phyloP scores from a whole-genome alignment of 2,113 vertebrate species.

The Bungarus multicinctus region DNA sequence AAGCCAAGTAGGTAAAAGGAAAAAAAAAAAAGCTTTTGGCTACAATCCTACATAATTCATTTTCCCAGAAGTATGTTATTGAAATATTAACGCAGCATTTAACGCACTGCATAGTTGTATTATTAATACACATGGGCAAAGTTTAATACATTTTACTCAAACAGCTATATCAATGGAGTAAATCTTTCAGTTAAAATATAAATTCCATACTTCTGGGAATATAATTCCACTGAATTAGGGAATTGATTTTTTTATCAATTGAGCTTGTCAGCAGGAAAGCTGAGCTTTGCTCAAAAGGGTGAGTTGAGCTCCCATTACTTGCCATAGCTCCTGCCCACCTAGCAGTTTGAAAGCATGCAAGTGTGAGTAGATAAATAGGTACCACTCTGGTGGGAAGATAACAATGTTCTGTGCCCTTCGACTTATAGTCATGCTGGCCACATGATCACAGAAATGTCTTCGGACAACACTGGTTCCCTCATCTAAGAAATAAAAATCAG shows the following conservation, averaged over 20 bases:
- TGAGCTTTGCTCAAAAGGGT: no score
- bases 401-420: no score
- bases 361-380: no score
- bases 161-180: not conserved
- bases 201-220: not conserved
- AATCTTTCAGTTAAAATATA: not conserved
- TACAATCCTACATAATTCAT: not conserved
- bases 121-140: not conserved
- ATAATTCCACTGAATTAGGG: not conserved
- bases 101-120: not conserved
- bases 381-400: no score
- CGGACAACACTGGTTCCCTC: no score
- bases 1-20: not conserved
- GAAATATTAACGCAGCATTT: not conserved
- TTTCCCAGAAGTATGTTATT: not conserved
- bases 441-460: no score
- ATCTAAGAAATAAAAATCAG: no score
- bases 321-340: no score
- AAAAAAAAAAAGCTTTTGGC: not conserved
- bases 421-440: no score
- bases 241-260: not conserved
- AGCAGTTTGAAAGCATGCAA: no score
- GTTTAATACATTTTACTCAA: not conserved
- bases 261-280: no score
- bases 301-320: no score